A percentile compares a stretch with the other conserved stretches of the same genome.
phyloP scores from a whole-genome alignment of 2,113 vertebrate genomes.

The Sinosuthora webbiana region DNA sequence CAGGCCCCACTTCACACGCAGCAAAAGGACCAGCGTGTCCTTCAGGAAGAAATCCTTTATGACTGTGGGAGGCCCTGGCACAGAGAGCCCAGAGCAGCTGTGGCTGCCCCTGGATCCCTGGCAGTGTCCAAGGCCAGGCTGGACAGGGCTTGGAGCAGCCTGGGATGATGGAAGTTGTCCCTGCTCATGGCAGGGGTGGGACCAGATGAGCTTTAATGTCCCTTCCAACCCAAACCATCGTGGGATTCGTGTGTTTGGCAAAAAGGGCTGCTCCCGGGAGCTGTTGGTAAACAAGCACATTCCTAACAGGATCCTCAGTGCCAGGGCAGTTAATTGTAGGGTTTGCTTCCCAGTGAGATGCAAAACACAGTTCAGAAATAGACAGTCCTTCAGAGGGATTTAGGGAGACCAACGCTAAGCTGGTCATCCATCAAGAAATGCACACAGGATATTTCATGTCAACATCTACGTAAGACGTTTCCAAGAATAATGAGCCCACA shows the following conservation, averaged over 20 bases:
- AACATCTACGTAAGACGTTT: neutral
- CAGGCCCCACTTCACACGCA: neutral
- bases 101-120: neutral
- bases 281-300: neutral
- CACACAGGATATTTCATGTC: neutral
- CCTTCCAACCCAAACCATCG: neutral
- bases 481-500: neutral
- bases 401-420: neutral
- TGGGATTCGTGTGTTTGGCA: neutral
- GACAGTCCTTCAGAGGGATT: neutral
- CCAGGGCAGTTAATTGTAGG: neutral
- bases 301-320: neutral
- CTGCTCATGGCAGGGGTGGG: neutral
- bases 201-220: neutral
- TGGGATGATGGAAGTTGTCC: rapidly evolving
- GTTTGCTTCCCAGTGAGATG: neutral
- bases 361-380: neutral
- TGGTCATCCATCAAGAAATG: neutral
- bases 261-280: neutral
- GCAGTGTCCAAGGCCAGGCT: rapidly evolving
- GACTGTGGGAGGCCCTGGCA: neutral
- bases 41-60: neutral
- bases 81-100: neutral
- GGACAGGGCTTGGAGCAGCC: rapidly evolving
- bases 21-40: neutral